phyloP scores from a whole-genome alignment of 2,888 invertebrate species.

The Fabriciana adippe region DNA sequence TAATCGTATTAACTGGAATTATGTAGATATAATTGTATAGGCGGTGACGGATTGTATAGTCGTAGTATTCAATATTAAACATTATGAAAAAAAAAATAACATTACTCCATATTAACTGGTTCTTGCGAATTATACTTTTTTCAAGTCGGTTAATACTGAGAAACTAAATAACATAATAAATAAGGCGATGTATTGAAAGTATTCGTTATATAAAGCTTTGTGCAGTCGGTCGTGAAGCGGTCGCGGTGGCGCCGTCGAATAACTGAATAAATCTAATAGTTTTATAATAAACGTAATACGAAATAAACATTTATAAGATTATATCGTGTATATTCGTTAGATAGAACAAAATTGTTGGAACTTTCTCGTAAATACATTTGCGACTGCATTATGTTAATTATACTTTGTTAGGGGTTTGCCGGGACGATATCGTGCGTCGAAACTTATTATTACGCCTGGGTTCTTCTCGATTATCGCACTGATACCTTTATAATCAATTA shows the following conservation, averaged over 20 bases:
- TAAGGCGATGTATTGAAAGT: not conserved
- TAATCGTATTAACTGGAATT: conserved; percentile 61
- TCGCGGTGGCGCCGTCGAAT: not conserved
- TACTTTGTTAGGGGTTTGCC: conserved; percentile 48
- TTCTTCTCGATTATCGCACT: conserved; percentile 24
- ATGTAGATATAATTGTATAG: conserved; percentile 66
- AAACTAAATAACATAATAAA: not conserved
- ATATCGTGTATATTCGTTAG: conserved; percentile 61
- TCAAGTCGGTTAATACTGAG: conserved; percentile 11
- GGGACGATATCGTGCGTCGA: conserved; percentile 31
- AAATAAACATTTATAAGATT: conserved; percentile 56
- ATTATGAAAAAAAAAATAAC: conserved; percentile 53
- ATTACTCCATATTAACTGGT: conserved; percentile 1
- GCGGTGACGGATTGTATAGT: conserved; percentile 72
- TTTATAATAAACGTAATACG: conserved; percentile 69
- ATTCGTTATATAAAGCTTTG: conserved; percentile 4
- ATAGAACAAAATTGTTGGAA: conserved; percentile 65
- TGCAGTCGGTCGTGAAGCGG: not conserved
- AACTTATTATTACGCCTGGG: conserved; percentile 32
- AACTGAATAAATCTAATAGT: conserved; percentile 51
- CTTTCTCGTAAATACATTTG: conserved; percentile 30
- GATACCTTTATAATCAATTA: conserved; percentile 13
- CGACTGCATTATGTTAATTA: conserved; percentile 30
- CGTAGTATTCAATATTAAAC: conserved; percentile 64
- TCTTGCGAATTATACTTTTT: not conserved